These are phyloP conservation scores for Cacatua alba DNA, from an alignment of 2,113 vertebrate genomes.

Conservation along the genomic window DNA sequence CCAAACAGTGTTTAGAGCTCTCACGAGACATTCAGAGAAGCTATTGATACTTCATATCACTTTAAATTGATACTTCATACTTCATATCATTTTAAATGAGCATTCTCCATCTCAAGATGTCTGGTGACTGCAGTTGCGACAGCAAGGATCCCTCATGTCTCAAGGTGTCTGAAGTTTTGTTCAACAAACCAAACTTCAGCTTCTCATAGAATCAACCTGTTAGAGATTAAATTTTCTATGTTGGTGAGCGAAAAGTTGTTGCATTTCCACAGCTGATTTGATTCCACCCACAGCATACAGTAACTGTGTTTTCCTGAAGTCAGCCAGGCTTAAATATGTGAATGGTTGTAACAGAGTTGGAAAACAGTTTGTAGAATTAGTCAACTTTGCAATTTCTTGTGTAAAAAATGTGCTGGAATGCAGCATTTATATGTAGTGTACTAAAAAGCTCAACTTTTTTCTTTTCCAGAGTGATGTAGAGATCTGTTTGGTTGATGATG, in stretches of 20 bases:
- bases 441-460: not conserved
- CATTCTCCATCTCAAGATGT: not conserved
- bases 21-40: not conserved
- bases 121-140: not conserved
- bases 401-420: not conserved
- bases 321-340: not conserved
- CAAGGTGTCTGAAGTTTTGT: not conserved
- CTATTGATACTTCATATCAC: not conserved
- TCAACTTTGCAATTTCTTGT: not conserved
- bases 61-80: not conserved
- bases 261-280: not conserved
- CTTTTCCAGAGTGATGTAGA: constrained; percentile 76
- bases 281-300: accelerated
- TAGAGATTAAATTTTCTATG: not conserved
- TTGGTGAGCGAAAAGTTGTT: not conserved
- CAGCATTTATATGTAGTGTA: accelerated
- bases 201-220: not conserved
- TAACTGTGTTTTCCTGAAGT: not conserved
- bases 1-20: not conserved
- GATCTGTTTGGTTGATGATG: constrained; percentile 70
- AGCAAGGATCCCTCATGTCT: not conserved
- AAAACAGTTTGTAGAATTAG: not conserved
- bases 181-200: not conserved
- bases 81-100: not conserved
- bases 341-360: not conserved